Base-by-base conservation (phyloP, 2,888 invertebrate genomes). In the Drosophila emarginata region DNA sequence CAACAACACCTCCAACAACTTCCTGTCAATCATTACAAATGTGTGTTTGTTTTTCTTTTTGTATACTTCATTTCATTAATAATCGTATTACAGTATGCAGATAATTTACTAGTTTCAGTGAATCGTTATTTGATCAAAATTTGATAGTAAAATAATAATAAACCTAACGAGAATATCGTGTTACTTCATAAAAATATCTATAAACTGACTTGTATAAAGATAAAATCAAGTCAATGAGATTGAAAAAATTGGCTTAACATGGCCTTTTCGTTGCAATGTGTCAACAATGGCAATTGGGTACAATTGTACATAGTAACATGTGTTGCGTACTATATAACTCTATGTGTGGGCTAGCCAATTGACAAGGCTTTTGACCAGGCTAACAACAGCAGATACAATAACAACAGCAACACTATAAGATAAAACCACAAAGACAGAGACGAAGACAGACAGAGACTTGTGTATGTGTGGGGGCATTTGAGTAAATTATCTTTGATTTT, bases 241-340 rank as follows among this genome's bases (percentile, higher is more conserved):
- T 45, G 45, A 14, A 21, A 32, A 32, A 11, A 32, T 73, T 77
- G 73, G 57, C 71, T 69, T 74, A 67, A 81, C 86, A 85, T 87
- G 82, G 87, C 72, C 76, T 74, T 45, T 45, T 45, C 18, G 18
- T 45, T 36, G 79, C 80, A 84, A 80, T 83, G 87, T 85, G 84
- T 85, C 84, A 86, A 88, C 84, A 88, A 88, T 86, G 76, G 73
- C 84, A 45, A 45, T 85, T 86, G 88, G 86, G 86, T 86, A 86
- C 82, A 72, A 69, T 79, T 74, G 79, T 11, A 32, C 32, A 32
- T 9, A 32, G 9, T 4, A 4, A 45, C 45, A 45, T 45, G 9
- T 45, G 40, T 45, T 15, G 15, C 67, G 73, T 67, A 70, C 54
- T 56, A 67, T 59, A 45, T 64, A 57, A 32, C 40, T 50, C 53